phyloP scores from a whole-genome alignment of 2,113 vertebrate species.

The Nesogale talazaci region DNA sequence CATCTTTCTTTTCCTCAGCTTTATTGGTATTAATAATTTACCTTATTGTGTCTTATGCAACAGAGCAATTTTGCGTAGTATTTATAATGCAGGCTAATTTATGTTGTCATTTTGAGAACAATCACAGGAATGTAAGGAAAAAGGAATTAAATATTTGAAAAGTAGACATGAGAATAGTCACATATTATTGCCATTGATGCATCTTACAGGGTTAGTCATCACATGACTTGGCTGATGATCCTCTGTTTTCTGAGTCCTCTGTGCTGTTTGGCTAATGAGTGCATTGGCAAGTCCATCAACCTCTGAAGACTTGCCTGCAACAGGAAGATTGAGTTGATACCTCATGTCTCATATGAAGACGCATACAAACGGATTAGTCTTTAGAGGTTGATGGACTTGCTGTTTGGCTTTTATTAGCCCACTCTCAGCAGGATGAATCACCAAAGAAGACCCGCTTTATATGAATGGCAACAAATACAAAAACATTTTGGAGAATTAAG shows the following conservation, averaged over 20 bases:
- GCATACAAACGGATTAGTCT: neutral
- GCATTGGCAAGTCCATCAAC: no score
- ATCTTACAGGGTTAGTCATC: no score
- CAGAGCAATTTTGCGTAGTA: neutral
- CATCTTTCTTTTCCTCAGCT: neutral
- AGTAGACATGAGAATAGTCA: neutral
- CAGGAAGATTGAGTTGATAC: neutral
- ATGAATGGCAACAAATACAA: neutral
- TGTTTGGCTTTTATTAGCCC: neutral
- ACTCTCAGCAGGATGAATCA: neutral
- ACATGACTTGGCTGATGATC: neutral
- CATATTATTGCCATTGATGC: neutral
- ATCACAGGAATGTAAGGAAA: neutral
- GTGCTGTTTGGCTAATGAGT: no score
- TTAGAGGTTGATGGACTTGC: neutral
- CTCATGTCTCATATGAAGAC: neutral
- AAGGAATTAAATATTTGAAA: conserved; percentile 21
- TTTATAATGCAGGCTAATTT: neutral
- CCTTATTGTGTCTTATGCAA: neutral
- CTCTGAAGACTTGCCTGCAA: no score
- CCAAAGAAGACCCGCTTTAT: neutral
- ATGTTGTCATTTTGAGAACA: neutral
- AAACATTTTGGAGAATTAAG: neutral
- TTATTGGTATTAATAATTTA: conserved; percentile 38
- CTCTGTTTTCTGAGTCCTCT: no score